phyloP scores from a whole-genome alignment of 2,113 vertebrate species.

The Chionomys nivalis region DNA sequence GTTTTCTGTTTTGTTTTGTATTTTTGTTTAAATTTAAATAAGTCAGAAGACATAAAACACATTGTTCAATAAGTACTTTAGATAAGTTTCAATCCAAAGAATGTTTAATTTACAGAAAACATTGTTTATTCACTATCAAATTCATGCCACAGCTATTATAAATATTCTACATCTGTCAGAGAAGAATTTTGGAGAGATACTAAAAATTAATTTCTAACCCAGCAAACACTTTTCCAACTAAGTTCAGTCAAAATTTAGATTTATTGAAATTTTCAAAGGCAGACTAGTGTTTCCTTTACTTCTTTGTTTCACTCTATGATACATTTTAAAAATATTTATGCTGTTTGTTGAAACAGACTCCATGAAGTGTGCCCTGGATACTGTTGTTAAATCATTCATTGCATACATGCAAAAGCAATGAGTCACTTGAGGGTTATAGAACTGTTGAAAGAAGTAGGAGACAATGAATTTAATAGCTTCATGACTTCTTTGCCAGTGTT shows the following conservation, averaged over 20 bases:
- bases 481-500: slow-evolving; percentile 14
- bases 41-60: slow-evolving; percentile 29
- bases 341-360: slow-evolving; percentile 11
- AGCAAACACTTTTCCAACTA: slow-evolving; percentile 35
- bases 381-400: slow-evolving; percentile 29
- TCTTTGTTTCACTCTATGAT: slow-evolving; percentile 62
- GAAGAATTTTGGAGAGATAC: slow-evolving; percentile 31
- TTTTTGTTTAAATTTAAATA: background rate
- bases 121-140: slow-evolving; percentile 49
- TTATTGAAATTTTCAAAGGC: slow-evolving; percentile 46
- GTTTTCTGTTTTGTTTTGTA: background rate
- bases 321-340: slow-evolving; percentile 65
- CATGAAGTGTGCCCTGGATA: slow-evolving; percentile 21
- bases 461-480: background rate
- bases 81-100: background rate
- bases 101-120: slow-evolving; percentile 47
- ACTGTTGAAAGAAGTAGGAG: slow-evolving; percentile 45
- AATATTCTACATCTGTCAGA: slow-evolving; percentile 27
- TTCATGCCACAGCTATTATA: slow-evolving; percentile 12
- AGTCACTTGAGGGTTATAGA: slow-evolving; percentile 7
- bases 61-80: background rate
- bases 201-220: slow-evolving; percentile 34
- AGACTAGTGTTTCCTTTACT: slow-evolving; percentile 51
- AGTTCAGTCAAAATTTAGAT: slow-evolving; percentile 28
- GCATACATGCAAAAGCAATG: slow-evolving; percentile 1